phyloP scores from a whole-genome alignment of 2,888 invertebrate genomes.

The Lagria hirta region DNA sequence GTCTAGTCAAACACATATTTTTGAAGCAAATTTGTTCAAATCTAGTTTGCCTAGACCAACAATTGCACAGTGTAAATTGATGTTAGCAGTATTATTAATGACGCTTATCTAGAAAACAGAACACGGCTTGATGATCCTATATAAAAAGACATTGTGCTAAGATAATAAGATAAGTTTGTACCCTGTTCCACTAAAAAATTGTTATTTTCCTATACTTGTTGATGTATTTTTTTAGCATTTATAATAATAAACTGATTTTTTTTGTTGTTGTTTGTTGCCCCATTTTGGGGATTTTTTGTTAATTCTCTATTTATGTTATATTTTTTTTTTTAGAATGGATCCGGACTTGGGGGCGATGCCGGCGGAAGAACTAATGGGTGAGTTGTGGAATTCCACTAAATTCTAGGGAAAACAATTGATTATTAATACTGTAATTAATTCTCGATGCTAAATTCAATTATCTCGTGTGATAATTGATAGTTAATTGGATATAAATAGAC shows the following conservation, averaged over 20 bases:
- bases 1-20: too few relatives aligned
- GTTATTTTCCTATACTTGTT: slow-evolving; percentile 25
- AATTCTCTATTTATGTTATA: slow-evolving; percentile 58
- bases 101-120: slow-evolving; percentile 24
- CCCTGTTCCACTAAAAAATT: slow-evolving; percentile 20
- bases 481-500: too few relatives aligned
- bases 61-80: slow-evolving; percentile 19
- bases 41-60: too few relatives aligned
- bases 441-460: too few relatives aligned
- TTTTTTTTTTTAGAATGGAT: slow-evolving; percentile 79
- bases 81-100: slow-evolving; percentile 32
- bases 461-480: too few relatives aligned
- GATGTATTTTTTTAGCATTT: slow-evolving; percentile 23
- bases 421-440: too few relatives aligned
- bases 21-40: too few relatives aligned
- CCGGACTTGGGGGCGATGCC: slow-evolving; percentile 75
- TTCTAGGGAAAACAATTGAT: too few relatives aligned
- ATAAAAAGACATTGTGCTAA: slow-evolving; percentile 38
- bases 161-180: slow-evolving; percentile 32
- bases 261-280: slow-evolving; percentile 36
- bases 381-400: too few relatives aligned
- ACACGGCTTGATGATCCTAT: too few relatives aligned
- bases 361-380: slow-evolving; percentile 81
- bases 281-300: slow-evolving; percentile 54
- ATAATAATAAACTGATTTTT: slow-evolving; percentile 35